phyloP scores from a whole-genome alignment of 2,113 vertebrate genomes.

The Stigmatopora argus region DNA sequence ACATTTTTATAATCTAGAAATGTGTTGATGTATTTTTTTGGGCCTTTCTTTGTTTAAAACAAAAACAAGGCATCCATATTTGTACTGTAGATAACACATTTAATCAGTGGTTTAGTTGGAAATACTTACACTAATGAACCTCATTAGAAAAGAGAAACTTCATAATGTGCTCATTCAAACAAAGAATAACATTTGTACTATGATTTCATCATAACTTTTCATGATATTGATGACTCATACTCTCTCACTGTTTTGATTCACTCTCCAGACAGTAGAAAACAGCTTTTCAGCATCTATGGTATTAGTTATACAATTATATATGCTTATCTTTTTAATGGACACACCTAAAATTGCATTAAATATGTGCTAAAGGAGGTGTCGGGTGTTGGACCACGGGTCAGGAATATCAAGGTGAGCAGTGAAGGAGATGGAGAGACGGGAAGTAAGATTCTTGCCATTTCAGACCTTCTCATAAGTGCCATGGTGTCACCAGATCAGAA shows the following conservation, averaged over 20 bases:
- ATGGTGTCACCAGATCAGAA: conserved; percentile 14
- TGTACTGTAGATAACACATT: not conserved
- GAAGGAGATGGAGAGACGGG: conserved; percentile 27
- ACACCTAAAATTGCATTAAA: not conserved
- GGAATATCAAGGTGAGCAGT: conserved; percentile 2
- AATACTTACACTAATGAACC: too few species aligned
- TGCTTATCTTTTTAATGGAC: not conserved
- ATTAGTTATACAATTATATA: not conserved
- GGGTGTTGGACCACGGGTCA: conserved; percentile 25
- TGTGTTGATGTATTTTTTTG: not conserved
- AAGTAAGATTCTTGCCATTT: conserved; percentile 47
- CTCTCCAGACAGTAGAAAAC: conserved; percentile 43
- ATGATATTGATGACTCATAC: not conserved
- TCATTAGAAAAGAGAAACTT: too few species aligned
- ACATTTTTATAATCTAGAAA: not conserved
- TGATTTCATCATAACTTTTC: not conserved
- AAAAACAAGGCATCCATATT: too few species aligned
- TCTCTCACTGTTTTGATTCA: not conserved
- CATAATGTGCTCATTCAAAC: too few species aligned
- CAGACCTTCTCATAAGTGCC: conserved; percentile 31
- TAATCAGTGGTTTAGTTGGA: too few species aligned
- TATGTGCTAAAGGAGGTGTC: conserved; percentile 37
- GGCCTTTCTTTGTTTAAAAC: not conserved
- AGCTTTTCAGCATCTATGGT: conserved; percentile 40
- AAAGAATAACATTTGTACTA: not conserved